A percentile compares a stretch with the other conserved stretches of the same genome.
Conservation (phyloP, 2,797 vertebrate species). For the Dendrocincla fuliginosa region DNA sequence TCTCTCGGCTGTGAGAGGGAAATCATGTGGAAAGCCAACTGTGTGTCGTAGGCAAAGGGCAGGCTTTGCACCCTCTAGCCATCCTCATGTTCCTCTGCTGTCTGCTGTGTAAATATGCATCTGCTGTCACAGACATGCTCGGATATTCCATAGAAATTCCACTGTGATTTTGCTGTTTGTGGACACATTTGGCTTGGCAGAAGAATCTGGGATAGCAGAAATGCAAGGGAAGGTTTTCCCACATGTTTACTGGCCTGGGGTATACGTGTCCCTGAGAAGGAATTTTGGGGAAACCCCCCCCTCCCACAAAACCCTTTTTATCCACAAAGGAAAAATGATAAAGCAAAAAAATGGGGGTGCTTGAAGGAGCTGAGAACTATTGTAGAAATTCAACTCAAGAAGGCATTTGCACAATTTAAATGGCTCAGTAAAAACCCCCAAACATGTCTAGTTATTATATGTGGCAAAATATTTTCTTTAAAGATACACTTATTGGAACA, state of each 20-base stretch:
- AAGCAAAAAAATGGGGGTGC: neutral
- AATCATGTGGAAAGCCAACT: slow-evolving; percentile 65
- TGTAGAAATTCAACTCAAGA: neutral
- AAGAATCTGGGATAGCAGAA: neutral
- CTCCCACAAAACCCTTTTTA: neutral
- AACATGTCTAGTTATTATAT: neutral
- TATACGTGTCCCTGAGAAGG: neutral
- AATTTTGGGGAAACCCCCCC: neutral
- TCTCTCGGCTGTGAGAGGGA: slow-evolving; percentile 53
- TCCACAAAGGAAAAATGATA: neutral
- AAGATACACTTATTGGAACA: neutral
- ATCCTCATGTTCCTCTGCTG: slow-evolving; percentile 17
- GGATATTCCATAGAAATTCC: slow-evolving; percentile 23
- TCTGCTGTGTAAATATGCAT: slow-evolving; percentile 50
- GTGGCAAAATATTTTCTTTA: neutral
- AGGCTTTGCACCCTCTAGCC: slow-evolving; percentile 20
- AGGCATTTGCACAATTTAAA: neutral
- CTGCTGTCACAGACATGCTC: neutral
- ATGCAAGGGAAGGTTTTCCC: neutral
- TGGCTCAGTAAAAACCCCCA: neutral
- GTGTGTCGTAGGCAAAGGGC: slow-evolving; percentile 50
- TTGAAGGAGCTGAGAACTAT: too few relatives aligned
- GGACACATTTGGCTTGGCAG: slow-evolving; percentile 3
- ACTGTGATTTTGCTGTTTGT: neutral
- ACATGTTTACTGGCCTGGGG: neutral